These are phyloP conservation scores for Biston stratarius DNA, from an alignment of 2,888 invertebrate genomes.

Conservation along the genomic window DNA sequence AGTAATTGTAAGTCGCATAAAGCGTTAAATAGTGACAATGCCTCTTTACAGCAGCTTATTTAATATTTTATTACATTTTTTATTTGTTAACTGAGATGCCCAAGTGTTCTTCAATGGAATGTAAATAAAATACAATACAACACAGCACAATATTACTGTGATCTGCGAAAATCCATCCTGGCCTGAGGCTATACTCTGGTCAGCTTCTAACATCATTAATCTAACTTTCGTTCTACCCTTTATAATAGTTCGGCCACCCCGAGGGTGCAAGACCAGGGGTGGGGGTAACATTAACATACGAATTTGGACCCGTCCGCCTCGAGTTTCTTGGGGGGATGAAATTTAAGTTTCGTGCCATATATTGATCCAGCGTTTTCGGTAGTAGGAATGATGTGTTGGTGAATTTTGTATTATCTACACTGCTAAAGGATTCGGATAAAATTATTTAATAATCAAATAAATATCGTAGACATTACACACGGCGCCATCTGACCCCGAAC, in stretches of 20 bases:
- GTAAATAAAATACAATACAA: too few relatives aligned
- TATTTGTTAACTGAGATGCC: too few relatives aligned
- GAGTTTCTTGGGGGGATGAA: conserved; percentile 81
- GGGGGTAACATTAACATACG: conserved; percentile 82
- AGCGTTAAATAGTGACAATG: too few relatives aligned
- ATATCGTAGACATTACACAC: too few relatives aligned
- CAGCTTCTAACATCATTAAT: conserved; percentile 87
- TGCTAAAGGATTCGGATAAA: too few relatives aligned
- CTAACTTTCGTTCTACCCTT: conserved; percentile 87
- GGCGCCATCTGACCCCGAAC: too few relatives aligned
- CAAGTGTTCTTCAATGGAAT: too few relatives aligned
- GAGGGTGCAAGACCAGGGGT: conserved; percentile 59
- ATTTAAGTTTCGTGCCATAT: conserved; percentile 84
- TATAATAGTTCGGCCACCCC: conserved; percentile 85
- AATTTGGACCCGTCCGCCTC: conserved; percentile 79
- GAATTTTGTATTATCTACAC: conserved; percentile 29
- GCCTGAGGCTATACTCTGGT: conserved; percentile 68
- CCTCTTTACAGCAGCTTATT: too few relatives aligned
- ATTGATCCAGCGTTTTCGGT: conserved; percentile 78
- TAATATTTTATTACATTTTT: too few relatives aligned
- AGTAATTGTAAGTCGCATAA: too few relatives aligned
- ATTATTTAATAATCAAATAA: too few relatives aligned
- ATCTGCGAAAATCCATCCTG: conserved; percentile 41
- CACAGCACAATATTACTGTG: too few relatives aligned
- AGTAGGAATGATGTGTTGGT: conserved; percentile 56